These are phyloP conservation scores for Euzetes globulus DNA, from an alignment of 2,888 invertebrate genomes.

Conservation along the genomic window DNA sequence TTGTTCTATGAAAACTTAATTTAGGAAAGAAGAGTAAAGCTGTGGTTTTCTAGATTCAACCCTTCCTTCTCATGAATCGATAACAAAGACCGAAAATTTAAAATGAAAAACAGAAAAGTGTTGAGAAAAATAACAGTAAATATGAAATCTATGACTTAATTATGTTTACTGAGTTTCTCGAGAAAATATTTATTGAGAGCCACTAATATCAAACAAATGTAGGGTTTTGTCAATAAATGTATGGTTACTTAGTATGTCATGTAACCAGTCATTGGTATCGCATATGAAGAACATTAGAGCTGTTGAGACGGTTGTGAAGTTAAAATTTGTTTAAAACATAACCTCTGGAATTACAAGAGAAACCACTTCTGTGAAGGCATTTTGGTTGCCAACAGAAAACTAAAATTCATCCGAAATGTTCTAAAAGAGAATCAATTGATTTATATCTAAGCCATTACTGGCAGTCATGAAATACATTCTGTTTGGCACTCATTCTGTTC, in stretches of 20 bases:
- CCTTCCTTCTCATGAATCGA: too few species aligned
- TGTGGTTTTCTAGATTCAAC: too few species aligned
- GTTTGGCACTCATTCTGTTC: background rate
- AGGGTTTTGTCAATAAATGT: too few species aligned
- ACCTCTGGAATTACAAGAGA: background rate
- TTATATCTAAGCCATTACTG: conserved; percentile 21
- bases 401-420: background rate
- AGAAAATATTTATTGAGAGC: too few species aligned
- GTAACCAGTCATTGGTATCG: background rate
- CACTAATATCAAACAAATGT: too few species aligned
- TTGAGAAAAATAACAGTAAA: too few species aligned
- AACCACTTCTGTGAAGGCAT: background rate
- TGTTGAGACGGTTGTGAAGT: background rate
- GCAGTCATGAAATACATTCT: conserved; percentile 7
- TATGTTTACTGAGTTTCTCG: too few species aligned
- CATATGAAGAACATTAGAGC: background rate
- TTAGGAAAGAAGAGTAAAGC: too few species aligned
- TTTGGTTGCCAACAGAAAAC: background rate
- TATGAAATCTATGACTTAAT: too few species aligned
- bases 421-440: conserved; percentile 12
- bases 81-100: too few species aligned
- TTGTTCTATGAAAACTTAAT: too few species aligned
- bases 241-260: background rate
- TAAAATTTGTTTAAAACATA: conserved; percentile 3
- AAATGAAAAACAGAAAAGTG: too few species aligned